Percentiles rank a stretch among this genome's conserved stretches.
These are phyloP conservation scores for Phaenicophaeus curvirostris DNA, from an alignment of 2,797 vertebrate genomes.

Conservation along the genomic window DNA sequence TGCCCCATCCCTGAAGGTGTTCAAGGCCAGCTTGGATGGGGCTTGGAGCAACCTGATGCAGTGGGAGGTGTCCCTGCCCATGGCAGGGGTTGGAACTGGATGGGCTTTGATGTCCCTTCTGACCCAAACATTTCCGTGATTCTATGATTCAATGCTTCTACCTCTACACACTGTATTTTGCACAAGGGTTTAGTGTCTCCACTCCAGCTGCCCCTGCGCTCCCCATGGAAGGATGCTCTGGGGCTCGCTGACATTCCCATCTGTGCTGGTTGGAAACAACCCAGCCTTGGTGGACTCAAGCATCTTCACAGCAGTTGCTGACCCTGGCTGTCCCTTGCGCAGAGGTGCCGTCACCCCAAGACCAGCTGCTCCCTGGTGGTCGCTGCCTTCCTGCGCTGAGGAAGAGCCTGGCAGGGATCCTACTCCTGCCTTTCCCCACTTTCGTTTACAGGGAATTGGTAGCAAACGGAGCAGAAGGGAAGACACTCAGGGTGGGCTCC, in stretches of 20 bases:
- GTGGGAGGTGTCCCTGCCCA: too few species aligned
- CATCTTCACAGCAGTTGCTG: rapidly evolving
- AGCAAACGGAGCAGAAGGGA: background rate
- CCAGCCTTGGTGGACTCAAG: background rate
- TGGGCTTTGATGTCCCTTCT: too few species aligned
- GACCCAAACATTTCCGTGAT: too few species aligned
- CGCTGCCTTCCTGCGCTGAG: rapidly evolving
- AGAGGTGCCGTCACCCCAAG: background rate
- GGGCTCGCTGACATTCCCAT: background rate
- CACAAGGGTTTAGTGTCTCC: background rate
- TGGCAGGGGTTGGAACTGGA: too few species aligned
- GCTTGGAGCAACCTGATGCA: too few species aligned
- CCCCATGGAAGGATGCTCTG: background rate
- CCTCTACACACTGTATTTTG: too few species aligned
- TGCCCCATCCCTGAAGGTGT: too few species aligned
- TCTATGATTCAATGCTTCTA: too few species aligned
- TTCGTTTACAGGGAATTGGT: background rate
- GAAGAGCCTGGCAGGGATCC: background rate
- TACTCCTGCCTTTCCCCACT: background rate
- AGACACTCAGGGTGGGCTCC: background rate
- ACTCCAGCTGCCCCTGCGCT: background rate
- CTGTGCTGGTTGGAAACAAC: background rate
- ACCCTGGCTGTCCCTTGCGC: background rate
- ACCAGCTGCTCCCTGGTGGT: background rate
- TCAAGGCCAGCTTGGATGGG: too few species aligned